Base-by-base conservation (phyloP, 2,888 invertebrate genomes). In the Microctonus brassicae region DNA sequence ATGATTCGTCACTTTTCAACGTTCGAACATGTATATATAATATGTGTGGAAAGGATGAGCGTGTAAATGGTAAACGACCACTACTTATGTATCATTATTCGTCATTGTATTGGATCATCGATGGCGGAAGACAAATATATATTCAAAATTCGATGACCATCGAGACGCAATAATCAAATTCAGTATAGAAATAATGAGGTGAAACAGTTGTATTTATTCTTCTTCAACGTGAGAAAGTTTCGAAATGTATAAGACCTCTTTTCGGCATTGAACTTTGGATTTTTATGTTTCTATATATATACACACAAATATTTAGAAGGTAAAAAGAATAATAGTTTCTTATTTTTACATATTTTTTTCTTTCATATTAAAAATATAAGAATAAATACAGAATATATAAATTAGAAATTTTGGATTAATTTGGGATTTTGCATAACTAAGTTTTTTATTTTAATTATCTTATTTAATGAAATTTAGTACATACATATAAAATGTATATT, bases 1-100 rank as follows among this genome's bases (percentile, higher is more conserved):
- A 55, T 53, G 47, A 13, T 39, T 67, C 69, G 61, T 61, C 61
- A 69, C 24, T 52, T 68, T 68, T 22, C 24, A 22, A 47, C 47
- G 34, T 67, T 33, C 34, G 3, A 58, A 13, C 20, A 17, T 34
- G n/a, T 10, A 58, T 34, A 58, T 58, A 42, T 24, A 24, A 29
- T 34, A 20, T 1, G 6, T 33, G 9, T 47, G 7, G 7, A 47
- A 47, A 17, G 17, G 47, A 47, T 20, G 17, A 47, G 47, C 47
- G 6, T 47, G 17, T 47, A 17, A 17, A 20, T 7, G 17, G n/a
- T 33, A 33, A 33, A n/a, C 33, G 9, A 24, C 26, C 55, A 42
- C 42, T 10, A n/a, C 13, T n/a, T 13, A 6, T n/a, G n/a, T 10
- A 42, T 42, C 42, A 55, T n/a, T 26, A 22, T 55, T 55, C 24